These are phyloP conservation scores for Anabas testudineus DNA, from an alignment of 2,797 vertebrate genomes.

Conservation along the genomic window DNA sequence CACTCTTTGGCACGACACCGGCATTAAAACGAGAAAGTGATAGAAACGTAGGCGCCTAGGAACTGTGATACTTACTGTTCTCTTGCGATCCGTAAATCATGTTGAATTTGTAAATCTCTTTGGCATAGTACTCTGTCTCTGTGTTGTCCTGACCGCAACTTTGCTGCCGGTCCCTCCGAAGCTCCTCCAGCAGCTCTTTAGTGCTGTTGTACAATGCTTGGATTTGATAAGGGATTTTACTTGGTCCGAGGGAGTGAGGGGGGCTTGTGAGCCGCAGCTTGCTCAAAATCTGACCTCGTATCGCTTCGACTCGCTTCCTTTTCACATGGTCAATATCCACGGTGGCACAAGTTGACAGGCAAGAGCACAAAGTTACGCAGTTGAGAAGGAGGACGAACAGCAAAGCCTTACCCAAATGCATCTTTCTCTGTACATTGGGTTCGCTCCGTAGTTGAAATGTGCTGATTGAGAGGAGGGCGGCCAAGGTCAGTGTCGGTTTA, in stretches of 20 bases:
- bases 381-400: slow-evolving; percentile 89
- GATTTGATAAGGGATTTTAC: slow-evolving; percentile 89
- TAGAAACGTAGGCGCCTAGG: not conserved
- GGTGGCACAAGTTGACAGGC: slow-evolving; percentile 92
- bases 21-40: not conserved
- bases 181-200: slow-evolving; percentile 91
- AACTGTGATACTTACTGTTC: slow-evolving; percentile 86
- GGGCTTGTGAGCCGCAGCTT: slow-evolving; percentile 92
- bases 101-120: slow-evolving; percentile 94
- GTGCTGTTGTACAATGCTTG: slow-evolving; percentile 94
- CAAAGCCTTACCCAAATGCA: slow-evolving; percentile 89
- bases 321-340: slow-evolving; percentile 93
- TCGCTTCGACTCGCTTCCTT: slow-evolving; percentile 93
- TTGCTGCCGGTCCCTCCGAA: slow-evolving; percentile 84
- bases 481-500: slow-evolving; percentile 29
- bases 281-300: slow-evolving; percentile 93
- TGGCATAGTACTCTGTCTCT: slow-evolving; percentile 94
- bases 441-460: slow-evolving; percentile 34
- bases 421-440: slow-evolving; percentile 80
- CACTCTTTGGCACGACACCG: not conserved
- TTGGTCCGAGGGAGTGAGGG: slow-evolving; percentile 87
- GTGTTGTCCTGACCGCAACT: slow-evolving; percentile 91
- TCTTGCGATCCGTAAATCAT: slow-evolving; percentile 90
- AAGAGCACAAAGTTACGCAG: slow-evolving; percentile 87
- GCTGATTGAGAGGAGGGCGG: slow-evolving; percentile 28